A percentile compares a stretch with the other conserved stretches of the same genome.
phyloP scores from a whole-genome alignment of 1,140 invertebrate genomes.

The Tyrophagus putrescentiae region DNA sequence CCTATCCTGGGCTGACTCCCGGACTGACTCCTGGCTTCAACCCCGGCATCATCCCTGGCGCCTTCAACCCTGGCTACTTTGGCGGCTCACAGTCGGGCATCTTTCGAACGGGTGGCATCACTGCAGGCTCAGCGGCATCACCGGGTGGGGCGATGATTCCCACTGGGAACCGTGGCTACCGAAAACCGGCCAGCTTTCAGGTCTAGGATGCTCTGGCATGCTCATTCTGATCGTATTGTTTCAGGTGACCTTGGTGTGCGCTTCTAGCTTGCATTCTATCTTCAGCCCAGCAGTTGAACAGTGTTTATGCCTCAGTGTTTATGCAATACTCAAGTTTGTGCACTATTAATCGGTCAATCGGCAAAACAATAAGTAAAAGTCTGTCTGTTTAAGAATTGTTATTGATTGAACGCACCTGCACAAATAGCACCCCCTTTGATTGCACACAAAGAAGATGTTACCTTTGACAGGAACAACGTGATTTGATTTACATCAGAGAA shows the following conservation, averaged over 20 bases:
- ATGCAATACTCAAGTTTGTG: too few species aligned
- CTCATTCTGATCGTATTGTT: too few species aligned
- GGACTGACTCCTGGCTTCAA: background rate
- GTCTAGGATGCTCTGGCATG: background rate
- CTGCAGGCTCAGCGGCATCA: background rate
- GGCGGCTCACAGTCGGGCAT: background rate
- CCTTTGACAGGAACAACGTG: too few species aligned
- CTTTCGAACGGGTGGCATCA: background rate
- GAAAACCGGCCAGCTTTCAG: background rate
- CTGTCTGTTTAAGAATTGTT: background rate
- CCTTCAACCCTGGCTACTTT: constrained; percentile 5
- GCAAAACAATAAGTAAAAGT: background rate
- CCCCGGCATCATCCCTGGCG: background rate
- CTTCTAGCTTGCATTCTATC: background rate
- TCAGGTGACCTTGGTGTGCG: background rate
- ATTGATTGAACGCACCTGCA: too few species aligned
- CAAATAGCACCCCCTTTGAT: too few species aligned
- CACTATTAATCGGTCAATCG: background rate
- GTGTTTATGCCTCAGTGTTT: background rate
- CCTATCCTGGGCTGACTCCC: background rate
- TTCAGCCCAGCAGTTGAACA: background rate
- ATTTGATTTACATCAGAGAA: too few species aligned
- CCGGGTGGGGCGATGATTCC: background rate
- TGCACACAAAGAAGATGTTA: too few species aligned
- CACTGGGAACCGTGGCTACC: background rate